Percentiles rank a stretch among this genome's conserved stretches.
Evolutionary conservation across 2,888 invertebrate species (phyloP).

Genomic region (Cyaniris semiargus): DNA sequence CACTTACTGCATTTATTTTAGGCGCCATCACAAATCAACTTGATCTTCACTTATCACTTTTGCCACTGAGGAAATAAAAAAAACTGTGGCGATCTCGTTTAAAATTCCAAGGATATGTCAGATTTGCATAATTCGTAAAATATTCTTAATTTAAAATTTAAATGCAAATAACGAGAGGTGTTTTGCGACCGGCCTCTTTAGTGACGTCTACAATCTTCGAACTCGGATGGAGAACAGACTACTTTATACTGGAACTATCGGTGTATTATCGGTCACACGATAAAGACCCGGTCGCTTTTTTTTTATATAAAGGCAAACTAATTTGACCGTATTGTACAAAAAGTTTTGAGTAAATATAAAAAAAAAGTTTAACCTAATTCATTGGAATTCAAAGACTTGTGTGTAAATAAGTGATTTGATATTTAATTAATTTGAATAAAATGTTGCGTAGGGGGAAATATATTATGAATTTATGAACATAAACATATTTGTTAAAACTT

Average conservation of each 20-base stretch:
- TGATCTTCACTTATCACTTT: not conserved
- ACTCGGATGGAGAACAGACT: slow-evolving; percentile 7
- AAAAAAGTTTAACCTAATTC: not conserved
- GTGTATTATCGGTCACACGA: slow-evolving; percentile 24
- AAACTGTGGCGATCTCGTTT: not conserved
- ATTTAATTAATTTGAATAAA: slow-evolving; percentile 18
- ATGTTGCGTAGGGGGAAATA: slow-evolving; percentile 1
- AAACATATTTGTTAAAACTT: not conserved
- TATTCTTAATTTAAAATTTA: slow-evolving; percentile 9
- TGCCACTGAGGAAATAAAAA: slow-evolving; percentile 10
- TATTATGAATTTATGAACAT: too few species aligned
- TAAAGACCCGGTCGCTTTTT: slow-evolving; percentile 15
- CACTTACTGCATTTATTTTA: slow-evolving; percentile 8
- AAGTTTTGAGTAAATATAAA: not conserved
- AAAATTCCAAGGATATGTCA: not conserved
- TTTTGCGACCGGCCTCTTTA: not conserved
- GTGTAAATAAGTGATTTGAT: not conserved
- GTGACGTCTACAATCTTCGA: slow-evolving; percentile 21
- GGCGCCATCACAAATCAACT: slow-evolving; percentile 23
- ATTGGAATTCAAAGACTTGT: not conserved
- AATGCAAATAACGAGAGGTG: not conserved
- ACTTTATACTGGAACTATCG: slow-evolving; percentile 25
- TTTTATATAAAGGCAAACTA: slow-evolving; percentile 14
- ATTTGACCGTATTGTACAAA: not conserved
- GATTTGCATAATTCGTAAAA: slow-evolving; percentile 1